A percentile compares a stretch with the other conserved stretches of the same genome.
Conservation (phyloP, 2,113 vertebrate genomes). For the Dromaius novaehollandiae region DNA sequence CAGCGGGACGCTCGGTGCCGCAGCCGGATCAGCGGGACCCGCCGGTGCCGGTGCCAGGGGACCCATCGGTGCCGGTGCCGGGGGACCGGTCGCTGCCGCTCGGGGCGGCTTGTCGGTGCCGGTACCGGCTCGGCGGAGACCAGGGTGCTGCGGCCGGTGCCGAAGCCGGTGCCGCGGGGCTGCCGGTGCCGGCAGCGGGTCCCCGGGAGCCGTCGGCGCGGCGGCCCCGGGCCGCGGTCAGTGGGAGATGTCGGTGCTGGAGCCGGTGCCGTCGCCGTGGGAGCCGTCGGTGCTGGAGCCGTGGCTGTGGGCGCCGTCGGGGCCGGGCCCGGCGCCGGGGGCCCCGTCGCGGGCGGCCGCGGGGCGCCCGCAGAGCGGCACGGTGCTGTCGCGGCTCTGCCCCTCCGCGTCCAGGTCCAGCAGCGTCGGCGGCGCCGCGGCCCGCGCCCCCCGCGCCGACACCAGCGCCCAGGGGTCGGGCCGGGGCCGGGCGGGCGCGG, state of each 20-base stretch:
- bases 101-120: too few species aligned
- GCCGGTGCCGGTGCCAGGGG: too few species aligned
- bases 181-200: too few species aligned
- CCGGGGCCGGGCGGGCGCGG: conserved; percentile 78
- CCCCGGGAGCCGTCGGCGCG: background rate
- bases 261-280: too few species aligned
- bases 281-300: too few species aligned
- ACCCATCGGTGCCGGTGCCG: too few species aligned
- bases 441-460: conserved; percentile 75
- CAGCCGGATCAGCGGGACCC: too few species aligned
- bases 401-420: conserved; percentile 93
- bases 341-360: too few species aligned
- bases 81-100: too few species aligned
- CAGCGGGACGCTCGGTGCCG: too few species aligned
- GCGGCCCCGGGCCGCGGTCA: background rate
- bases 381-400: conserved; percentile 84
- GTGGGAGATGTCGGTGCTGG: background rate
- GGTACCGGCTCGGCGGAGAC: too few species aligned
- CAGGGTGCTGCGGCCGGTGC: background rate
- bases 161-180: background rate
- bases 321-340: background rate
- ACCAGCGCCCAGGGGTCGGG: conserved; percentile 87
- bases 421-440: conserved; percentile 72
- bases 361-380: conserved; percentile 80
- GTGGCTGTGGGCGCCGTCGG: too few species aligned